Evolutionary conservation across 2,797 vertebrate species (phyloP).

Genomic region (Eospalax fontanierii): DNA sequence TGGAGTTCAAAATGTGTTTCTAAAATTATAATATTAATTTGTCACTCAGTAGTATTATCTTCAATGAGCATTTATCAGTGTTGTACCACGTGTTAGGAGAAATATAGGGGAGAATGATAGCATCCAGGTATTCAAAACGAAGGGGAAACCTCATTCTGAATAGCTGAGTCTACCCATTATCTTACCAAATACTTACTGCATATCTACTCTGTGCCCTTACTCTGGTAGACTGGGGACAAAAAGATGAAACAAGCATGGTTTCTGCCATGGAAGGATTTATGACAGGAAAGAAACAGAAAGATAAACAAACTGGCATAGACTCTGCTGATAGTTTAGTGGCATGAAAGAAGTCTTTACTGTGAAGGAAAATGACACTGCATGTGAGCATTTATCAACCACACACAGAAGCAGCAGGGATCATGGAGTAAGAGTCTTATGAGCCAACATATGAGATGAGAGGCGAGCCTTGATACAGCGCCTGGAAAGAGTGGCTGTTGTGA

Average conservation of each 20-base stretch:
- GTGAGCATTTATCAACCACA: not conserved
- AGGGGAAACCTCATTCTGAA: not conserved
- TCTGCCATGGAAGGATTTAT: not conserved
- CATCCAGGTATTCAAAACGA: not conserved
- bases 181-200: slow-evolving; percentile 25
- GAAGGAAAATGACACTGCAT: not conserved
- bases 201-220: not conserved
- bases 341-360: not conserved
- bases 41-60: slow-evolving; percentile 72
- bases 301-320: not conserved
- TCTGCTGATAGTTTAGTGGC: not conserved
- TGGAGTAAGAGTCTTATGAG: not conserved
- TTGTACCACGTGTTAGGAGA: not conserved
- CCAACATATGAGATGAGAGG: not conserved
- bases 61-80: slow-evolving; percentile 47
- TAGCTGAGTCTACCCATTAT: not conserved
- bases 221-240: not conserved
- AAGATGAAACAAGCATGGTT: not conserved
- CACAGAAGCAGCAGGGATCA: not conserved
- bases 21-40: slow-evolving; percentile 79
- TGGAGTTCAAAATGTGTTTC: slow-evolving; percentile 71
- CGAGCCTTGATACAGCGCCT: not conserved
- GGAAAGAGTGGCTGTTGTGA: not conserved
- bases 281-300: not conserved
- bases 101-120: slow-evolving; percentile 6